A percentile compares a stretch with the other conserved stretches of the same genome.
These are phyloP conservation scores for Furcula furcula DNA, from an alignment of 2,888 invertebrate genomes.

Conservation along the genomic window DNA sequence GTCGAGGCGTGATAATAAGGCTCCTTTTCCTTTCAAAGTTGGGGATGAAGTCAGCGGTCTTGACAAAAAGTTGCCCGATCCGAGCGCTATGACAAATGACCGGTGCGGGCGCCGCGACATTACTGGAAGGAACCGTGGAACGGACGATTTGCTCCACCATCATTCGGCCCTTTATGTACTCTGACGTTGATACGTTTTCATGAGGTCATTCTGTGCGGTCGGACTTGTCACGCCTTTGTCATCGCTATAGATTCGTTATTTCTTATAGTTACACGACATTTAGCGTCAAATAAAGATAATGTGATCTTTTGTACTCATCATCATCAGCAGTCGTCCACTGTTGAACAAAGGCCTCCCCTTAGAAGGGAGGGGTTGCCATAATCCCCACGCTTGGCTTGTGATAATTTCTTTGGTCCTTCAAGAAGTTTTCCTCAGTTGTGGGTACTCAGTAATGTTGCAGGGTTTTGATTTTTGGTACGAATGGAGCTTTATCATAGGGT, in stretches of 20 bases:
- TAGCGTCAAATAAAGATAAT: too few species aligned
- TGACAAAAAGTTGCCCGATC: conserved; percentile 76
- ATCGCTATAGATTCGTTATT: neutral
- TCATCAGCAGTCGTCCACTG: too few species aligned
- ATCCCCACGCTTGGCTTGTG: too few species aligned
- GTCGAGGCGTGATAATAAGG: conserved; percentile 57
- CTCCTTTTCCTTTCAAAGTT: conserved; percentile 67
- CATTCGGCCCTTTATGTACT: conserved; percentile 48
- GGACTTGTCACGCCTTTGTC: conserved; percentile 10
- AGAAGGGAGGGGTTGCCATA: too few species aligned
- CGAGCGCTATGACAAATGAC: conserved; percentile 75
- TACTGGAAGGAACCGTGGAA: conserved; percentile 61
- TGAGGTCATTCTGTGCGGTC: conserved; percentile 36
- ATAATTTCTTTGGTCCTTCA: too few species aligned
- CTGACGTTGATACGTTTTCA: conserved; percentile 41
- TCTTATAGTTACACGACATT: too few species aligned
- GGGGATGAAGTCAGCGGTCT: conserved; percentile 65
- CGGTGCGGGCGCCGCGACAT: conserved; percentile 48
- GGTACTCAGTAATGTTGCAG: too few species aligned
- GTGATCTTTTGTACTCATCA: too few species aligned
- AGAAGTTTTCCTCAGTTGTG: too few species aligned
- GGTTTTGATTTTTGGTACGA: too few species aligned
- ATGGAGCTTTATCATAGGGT: too few species aligned
- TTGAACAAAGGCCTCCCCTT: too few species aligned
- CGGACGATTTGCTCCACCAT: conserved; percentile 68